Evolutionary conservation across 2,888 invertebrate genomes (phyloP), one percentile per base, ranked within the genome.

Genomic region (Ptychoptera albimana): DNA sequence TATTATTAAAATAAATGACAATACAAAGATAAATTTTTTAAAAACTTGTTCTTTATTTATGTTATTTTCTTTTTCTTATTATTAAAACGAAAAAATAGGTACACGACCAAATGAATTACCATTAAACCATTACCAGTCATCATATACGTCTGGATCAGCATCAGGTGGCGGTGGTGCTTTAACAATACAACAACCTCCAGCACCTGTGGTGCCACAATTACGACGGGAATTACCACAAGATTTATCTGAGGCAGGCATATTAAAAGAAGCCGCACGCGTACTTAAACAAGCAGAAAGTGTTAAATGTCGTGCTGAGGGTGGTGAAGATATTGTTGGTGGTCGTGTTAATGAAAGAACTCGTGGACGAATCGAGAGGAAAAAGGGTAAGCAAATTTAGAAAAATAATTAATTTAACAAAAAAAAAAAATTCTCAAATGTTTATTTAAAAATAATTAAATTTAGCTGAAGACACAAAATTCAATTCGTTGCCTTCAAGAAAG

Each of bases 251-350:
- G 72, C 79, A 57, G 77, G 81, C 58, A 71, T 85, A 40, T 79
- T 79, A 40, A 73, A 80, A 56, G 86, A 86, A 68, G 82, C 82
- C 30, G 82, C 81, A 49, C 71, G 74, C 56, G 82, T 85, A 31
- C 66, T 83, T 42, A 74, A 78, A 16, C 82, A 85, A 61, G 84
- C 79, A 1, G 73, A 75, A 52, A 75, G 74, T 56, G 68, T 80
- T 49, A 73, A 72, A 44, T 80, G 79, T 57, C 69, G 68, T 5
- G 64, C 70, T 30, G 68, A 70, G n/a, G 36, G 43, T 10, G 39
- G 43, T 8, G 32, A 14, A 1, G 38, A 41, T 36, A 44, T 46
- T n/a, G 40, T 39, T 2, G 45, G 42, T 15, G 34, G 34, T 8
- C 39, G 42, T 9, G 8, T 47, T 12, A 50, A 43, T n/a, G 44